Conservation (phyloP, 2,888 invertebrate species). For the Alviniconcha strummeri region DNA sequence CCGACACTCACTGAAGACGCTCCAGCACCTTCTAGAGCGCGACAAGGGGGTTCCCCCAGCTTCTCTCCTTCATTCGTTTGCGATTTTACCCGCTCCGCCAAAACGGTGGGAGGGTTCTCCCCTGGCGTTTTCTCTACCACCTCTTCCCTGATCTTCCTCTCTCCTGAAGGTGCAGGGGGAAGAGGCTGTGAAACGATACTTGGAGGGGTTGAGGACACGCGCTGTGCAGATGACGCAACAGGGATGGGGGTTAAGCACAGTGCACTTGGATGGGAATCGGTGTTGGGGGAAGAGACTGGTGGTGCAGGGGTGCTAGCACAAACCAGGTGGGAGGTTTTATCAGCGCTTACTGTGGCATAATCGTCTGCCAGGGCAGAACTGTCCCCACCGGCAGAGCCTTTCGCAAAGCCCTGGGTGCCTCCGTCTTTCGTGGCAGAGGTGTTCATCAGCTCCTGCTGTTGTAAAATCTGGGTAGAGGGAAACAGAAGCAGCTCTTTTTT, state of each 20-base stretch:
- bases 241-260: neutral
- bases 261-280: neutral
- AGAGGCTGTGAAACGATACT: neutral
- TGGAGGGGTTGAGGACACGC: too few relatives aligned
- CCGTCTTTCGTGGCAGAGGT: neutral
- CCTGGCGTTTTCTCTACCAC: too few relatives aligned
- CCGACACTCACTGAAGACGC: neutral
- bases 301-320: neutral
- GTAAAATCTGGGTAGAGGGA: too few relatives aligned
- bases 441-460: neutral
- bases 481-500: too few relatives aligned
- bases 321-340: too few relatives aligned
- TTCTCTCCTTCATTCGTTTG: too few relatives aligned
- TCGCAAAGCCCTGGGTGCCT: neutral
- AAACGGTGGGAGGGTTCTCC: too few relatives aligned
- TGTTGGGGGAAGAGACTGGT: neutral
- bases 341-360: neutral
- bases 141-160: neutral
- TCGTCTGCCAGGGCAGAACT: neutral
- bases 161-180: neutral
- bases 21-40: neutral
- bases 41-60: too few relatives aligned
- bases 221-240: neutral
- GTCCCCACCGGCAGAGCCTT: neutral
- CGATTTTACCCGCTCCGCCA: too few relatives aligned